phyloP scores from a whole-genome alignment of 2,113 vertebrate species.

The Pica pica region DNA sequence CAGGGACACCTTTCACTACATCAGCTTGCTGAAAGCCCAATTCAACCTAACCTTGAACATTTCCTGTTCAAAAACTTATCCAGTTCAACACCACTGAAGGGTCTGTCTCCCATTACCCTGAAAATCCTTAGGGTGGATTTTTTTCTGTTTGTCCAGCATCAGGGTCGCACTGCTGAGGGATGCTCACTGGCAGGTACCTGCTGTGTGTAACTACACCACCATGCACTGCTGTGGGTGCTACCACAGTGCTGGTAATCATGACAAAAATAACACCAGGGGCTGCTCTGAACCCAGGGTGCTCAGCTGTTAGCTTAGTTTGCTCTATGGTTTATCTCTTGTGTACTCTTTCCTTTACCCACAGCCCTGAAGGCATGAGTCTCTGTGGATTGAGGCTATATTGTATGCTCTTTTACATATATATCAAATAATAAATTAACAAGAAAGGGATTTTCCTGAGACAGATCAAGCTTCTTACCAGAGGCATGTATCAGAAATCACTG shows the following conservation, averaged over 20 bases:
- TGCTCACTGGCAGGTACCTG: accelerated
- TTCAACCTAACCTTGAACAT: neutral
- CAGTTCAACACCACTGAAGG: accelerated
- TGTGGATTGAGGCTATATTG: neutral
- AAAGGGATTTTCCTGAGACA: slow-evolving; percentile 43
- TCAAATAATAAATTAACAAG: slow-evolving; percentile 45
- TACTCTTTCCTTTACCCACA: neutral
- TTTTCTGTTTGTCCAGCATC: neutral
- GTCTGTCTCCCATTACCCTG: neutral
- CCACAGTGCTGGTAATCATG: neutral
- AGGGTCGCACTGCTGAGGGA: accelerated
- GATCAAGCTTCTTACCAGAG: slow-evolving; percentile 34
- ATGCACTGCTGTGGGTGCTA: neutral
- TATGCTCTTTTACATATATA: slow-evolving; percentile 33
- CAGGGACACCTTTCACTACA: neutral
- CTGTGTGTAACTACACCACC: neutral
- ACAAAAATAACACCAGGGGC: neutral
- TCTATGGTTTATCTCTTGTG: neutral
- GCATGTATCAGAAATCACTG: neutral
- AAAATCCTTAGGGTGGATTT: neutral
- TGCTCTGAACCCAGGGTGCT: neutral
- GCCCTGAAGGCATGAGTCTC: neutral
- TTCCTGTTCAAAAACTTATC: neutral
- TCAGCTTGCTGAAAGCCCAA: neutral
- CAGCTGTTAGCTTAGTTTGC: neutral